phyloP scores from a whole-genome alignment of 2,797 vertebrate species.

The Antennarius maculatus region DNA sequence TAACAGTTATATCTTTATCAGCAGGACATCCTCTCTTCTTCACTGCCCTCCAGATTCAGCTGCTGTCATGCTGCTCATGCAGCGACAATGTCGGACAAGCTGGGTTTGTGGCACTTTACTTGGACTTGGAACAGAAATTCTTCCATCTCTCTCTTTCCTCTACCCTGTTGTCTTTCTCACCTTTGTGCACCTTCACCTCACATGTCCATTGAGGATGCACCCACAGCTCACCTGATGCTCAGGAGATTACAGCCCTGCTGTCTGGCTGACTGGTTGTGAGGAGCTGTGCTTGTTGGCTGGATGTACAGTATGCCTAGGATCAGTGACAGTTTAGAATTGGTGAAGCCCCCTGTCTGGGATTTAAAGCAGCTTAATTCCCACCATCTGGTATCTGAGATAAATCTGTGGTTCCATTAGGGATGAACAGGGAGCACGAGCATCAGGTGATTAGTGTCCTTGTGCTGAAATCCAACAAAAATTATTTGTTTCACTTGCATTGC shows the following conservation, averaged over 20 bases:
- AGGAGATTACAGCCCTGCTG: constrained; percentile 28
- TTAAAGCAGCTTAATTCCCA: constrained; percentile 53
- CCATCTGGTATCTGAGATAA: constrained; percentile 52
- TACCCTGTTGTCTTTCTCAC: background rate
- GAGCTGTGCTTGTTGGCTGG: constrained; percentile 3
- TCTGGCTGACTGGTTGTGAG: constrained; percentile 21
- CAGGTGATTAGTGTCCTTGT: constrained; percentile 54
- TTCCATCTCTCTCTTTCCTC: too few species aligned
- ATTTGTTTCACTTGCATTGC: too few species aligned
- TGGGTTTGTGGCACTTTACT: constrained; percentile 19
- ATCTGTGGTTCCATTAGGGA: constrained; percentile 17
- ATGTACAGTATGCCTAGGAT: constrained; percentile 17
- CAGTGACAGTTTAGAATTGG: constrained; percentile 38
- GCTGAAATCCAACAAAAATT: background rate
- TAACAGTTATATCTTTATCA: constrained; percentile 52
- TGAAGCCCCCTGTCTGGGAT: constrained; percentile 52
- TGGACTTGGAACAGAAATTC: background rate
- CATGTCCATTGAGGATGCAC: constrained; percentile 9
- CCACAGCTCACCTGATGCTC: constrained; percentile 18
- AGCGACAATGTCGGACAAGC: background rate
- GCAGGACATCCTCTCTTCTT: constrained; percentile 13
- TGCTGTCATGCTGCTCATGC: background rate
- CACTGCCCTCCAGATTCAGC: constrained; percentile 24
- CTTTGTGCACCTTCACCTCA: constrained; percentile 1
- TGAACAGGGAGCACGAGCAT: constrained; percentile 23